Base-by-base conservation (phyloP, 2,888 invertebrate species). In the Plagiodera versicolora region DNA sequence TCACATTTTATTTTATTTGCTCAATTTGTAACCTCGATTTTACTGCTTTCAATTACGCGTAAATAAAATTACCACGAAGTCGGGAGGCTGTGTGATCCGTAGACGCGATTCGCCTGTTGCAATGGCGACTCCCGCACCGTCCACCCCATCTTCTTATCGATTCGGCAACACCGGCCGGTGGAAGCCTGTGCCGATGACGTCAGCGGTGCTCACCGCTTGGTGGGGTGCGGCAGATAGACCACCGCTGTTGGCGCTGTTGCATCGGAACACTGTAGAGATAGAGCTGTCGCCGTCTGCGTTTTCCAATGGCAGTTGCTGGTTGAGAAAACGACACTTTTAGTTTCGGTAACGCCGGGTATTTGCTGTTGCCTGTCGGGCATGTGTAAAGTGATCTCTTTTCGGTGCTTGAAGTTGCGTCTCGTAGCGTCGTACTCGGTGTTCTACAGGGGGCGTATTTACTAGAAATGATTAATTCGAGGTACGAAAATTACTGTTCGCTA, bases 121-220 rank as follows among this genome's bases (percentile, higher is more conserved):
- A 16, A 18, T 18, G 19, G 28, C 16, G 28, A n/a, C 28, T n/a
- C 19, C 48, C 14, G n/a, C 14, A 8, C 19, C 19, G 17, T 9
- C 28, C 20, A 10, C 28, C 18, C 50, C 11, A 9, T 14, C 9
- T 18, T 30, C 39, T 11, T 45, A 30, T 35, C 50, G 17, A 54
- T 18, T 17, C 35, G 56, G 56, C 59, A 60, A 63, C 53, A 19
- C 11, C 45, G 59, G 28, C 24, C 9, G 44, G 30, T 24, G 46
- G 57, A 54, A 55, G 51, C 45, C 55, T 17, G 60, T 58, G 75
- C 75, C 70, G 72, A 70, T 79, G 79, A 80, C 79, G 79, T 80
- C 79, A 80, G 72, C 79, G 79, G 79, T 79, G 79, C 79, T 78
- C 79, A 78, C 68, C 48, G 66, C 65, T 69, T 73, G 72, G 74